A percentile compares a stretch with the other conserved stretches of the same genome.
phyloP scores from a whole-genome alignment of 2,797 vertebrate genomes.

The Anomalospiza imberbis region DNA sequence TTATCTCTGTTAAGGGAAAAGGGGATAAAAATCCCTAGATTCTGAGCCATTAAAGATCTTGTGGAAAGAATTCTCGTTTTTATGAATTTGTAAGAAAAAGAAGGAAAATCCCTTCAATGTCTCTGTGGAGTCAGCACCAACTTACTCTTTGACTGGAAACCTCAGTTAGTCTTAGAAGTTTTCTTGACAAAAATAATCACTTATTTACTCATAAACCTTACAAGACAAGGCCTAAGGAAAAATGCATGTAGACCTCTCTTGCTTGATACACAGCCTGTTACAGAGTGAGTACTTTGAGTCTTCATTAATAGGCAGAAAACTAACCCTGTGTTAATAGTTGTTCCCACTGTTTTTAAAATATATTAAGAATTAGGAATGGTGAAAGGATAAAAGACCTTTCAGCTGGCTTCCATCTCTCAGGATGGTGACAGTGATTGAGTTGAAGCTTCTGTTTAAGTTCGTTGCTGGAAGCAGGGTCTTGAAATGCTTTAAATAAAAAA shows the following conservation, averaged over 20 bases:
- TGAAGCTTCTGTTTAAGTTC: not conserved
- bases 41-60: not conserved
- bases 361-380: not conserved
- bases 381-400: not conserved
- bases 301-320: not conserved
- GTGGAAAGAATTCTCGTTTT: not conserved
- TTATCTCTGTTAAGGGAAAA: not conserved
- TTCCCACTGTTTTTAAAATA: not conserved
- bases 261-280: not conserved
- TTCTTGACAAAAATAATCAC: not conserved
- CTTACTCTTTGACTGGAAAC: not conserved
- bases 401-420: not conserved
- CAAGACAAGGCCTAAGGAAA: not conserved
- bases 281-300: not conserved
- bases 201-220: not conserved
- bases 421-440: not conserved
- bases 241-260: not conserved
- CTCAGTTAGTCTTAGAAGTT: not conserved
- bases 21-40: rapidly evolving
- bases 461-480: not conserved
- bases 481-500: not conserved
- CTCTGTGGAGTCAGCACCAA: not conserved
- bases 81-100: not conserved
- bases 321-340: not conserved
- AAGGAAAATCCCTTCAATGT: not conserved